Evolutionary conservation across 2,888 invertebrate species (phyloP), one percentile per base, ranked within the genome.

Genomic region (Xiphydria camelus): DNA sequence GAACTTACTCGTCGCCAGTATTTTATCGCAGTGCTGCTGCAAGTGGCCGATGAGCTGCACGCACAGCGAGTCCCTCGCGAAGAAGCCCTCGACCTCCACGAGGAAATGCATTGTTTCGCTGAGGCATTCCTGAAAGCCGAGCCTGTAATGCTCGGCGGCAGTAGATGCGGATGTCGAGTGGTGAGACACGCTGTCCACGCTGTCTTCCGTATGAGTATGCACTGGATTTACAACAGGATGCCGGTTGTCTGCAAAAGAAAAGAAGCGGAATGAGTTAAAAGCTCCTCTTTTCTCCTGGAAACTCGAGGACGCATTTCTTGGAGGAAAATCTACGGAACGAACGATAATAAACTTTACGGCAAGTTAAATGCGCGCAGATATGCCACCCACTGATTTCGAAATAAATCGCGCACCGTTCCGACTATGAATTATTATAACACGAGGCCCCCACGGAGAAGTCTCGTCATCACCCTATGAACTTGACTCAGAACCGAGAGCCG

Each of bases 61-160:
- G 69, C 92, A 94, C 19, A 93, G 79, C 0, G 87, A 84, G 68
- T 94, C 93, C n/a, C 85, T 80, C 0, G 88, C 84, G 40, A 83
- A 88, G 71, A 87, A 86, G 2, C 89, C 90, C 64, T 91, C 89
- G 5, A 87, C 85, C 66, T 94, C 94, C 15, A 91, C 88, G 37
- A 96, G 84, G 76, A 91, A 96, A 59, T 92, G 84, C 78, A 94
- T 86, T 1, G 90, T 87, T 75, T 96, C 95, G 40, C 89, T 87
- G 69, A 91, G 83, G 57, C 95, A 95, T 74, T 94, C 95, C 69
- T 91, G 90, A 78, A 88, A 96, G 2, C 96, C 96, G 12, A 90
- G 82, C 42, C 88, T 82, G 75, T 87, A 92, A 56, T 85, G 79
- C 38, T 83, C 81, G 4, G 76, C 68, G 0, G 69, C 73, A 23